Conservation (phyloP, 2,888 invertebrate genomes). For the Pandemis cinnamomeana region DNA sequence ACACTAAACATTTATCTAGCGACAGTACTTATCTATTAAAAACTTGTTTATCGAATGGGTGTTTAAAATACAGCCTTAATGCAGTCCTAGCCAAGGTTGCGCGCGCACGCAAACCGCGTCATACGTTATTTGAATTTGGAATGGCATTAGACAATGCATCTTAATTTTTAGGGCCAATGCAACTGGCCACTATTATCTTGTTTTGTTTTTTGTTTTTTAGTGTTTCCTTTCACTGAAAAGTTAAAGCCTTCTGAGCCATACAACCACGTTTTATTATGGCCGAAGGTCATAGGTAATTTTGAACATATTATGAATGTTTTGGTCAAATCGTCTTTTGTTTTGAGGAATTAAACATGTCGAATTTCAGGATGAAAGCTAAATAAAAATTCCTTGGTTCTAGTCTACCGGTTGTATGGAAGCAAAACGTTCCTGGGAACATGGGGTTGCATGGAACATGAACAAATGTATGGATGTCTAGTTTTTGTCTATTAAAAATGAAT, state of each 20-base stretch:
- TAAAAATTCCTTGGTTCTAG: no score
- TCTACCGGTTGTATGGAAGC: not conserved
- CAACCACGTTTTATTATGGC: not conserved
- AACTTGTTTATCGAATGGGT: constrained; percentile 34
- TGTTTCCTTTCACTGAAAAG: not conserved
- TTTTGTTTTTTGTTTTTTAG: not conserved
- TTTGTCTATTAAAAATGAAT: constrained; percentile 40
- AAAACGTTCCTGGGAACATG: no score
- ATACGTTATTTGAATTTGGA: constrained; percentile 47
- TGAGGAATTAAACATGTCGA: not conserved
- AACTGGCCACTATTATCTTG: not conserved
- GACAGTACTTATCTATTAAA: constrained; percentile 21
- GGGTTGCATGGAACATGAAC: no score
- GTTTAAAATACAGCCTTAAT: constrained; percentile 53
- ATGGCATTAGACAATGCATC: constrained; percentile 38
- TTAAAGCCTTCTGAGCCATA: not conserved
- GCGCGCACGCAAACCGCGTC: constrained; percentile 51
- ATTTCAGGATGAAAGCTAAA: not conserved
- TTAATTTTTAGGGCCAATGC: constrained; percentile 9
- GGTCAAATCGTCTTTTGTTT: no score
- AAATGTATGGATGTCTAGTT: constrained; percentile 35
- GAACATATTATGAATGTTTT: no score
- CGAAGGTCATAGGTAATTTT: no score
- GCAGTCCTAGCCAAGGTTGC: constrained; percentile 55
- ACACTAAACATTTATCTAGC: constrained; percentile 12